Evolutionary conservation across 2,888 invertebrate species (phyloP).

Genomic region (Ashinkailepas kermadecensis): DNA sequence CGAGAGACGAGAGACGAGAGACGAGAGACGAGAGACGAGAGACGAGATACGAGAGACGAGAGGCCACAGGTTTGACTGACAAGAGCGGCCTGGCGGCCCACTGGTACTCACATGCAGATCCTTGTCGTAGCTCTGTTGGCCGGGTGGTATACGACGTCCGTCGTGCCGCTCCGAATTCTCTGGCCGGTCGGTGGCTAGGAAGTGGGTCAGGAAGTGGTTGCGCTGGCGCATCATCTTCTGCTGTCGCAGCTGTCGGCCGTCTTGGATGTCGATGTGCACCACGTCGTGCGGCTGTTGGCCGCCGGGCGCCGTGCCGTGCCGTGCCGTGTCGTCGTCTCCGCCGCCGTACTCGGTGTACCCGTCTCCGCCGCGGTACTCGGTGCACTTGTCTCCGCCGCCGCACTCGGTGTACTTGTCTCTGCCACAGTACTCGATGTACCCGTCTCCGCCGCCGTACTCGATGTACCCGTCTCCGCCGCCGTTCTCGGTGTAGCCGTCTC

Average conservation of each 20-base stretch:
- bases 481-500: slow-evolving; percentile 30
- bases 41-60: background rate
- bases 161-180: background rate
- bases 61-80: too few relatives aligned
- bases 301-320: slow-evolving; percentile 10
- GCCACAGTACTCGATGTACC: slow-evolving; percentile 29
- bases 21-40: background rate
- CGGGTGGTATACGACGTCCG: background rate
- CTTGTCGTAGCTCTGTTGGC: slow-evolving; percentile 2
- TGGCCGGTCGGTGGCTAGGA: slow-evolving; percentile 28
- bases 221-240: slow-evolving; percentile 30
- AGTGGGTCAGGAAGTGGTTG: slow-evolving; percentile 30
- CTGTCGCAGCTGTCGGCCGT: slow-evolving; percentile 25
- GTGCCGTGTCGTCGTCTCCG: slow-evolving; percentile 28
- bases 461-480: slow-evolving; percentile 28
- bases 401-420: slow-evolving; percentile 28
- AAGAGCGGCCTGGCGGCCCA: too few relatives aligned
- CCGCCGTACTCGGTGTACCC: slow-evolving; percentile 32
- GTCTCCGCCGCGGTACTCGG: slow-evolving; percentile 30
- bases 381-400: slow-evolving; percentile 28
- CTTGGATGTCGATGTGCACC: slow-evolving; percentile 17
- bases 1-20: background rate
- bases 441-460: slow-evolving; percentile 29
- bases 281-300: background rate
- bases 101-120: background rate